These are phyloP conservation scores for Chelidonichthys spinosus DNA, from an alignment of 2,797 vertebrate genomes.

Conservation along the genomic window DNA sequence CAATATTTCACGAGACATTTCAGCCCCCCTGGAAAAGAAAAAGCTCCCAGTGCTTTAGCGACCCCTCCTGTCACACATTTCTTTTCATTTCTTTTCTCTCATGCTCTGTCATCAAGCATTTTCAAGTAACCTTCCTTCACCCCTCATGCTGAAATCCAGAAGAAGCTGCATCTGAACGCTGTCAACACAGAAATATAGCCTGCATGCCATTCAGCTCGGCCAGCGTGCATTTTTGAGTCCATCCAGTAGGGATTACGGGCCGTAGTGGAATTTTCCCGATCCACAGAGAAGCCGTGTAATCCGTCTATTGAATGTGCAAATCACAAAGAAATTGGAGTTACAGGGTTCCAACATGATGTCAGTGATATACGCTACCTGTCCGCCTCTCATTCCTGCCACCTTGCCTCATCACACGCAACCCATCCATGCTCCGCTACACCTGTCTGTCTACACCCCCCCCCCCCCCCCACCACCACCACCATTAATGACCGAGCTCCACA, in stretches of 20 bases:
- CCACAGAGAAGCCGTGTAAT: conserved; percentile 36
- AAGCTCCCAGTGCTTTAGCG: background rate
- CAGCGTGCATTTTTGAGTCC: conserved; percentile 21
- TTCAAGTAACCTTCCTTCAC: conserved; percentile 32
- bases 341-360: conserved; percentile 30
- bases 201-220: conserved; percentile 18
- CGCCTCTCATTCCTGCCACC: conserved; percentile 38
- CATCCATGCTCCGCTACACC: conserved; percentile 63
- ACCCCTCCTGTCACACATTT: conserved; percentile 1
- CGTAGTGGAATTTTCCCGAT: conserved; percentile 10
- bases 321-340: conserved; percentile 27
- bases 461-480: background rate
- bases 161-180: conserved; percentile 25
- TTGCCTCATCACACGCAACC: conserved; percentile 54
- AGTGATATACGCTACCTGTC: conserved; percentile 39
- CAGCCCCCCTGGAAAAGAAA: background rate
- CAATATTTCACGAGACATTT: background rate
- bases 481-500: conserved; percentile 57
- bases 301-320: conserved; percentile 53
- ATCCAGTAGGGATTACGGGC: conserved; percentile 37
- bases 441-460: conserved; percentile 48
- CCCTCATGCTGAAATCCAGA: conserved; percentile 25
- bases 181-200: conserved; percentile 33
- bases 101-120: conserved; percentile 1
- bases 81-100: background rate